Evolutionary conservation across 2,113 vertebrate species (phyloP).

Genomic region (Rallus limicola): DNA sequence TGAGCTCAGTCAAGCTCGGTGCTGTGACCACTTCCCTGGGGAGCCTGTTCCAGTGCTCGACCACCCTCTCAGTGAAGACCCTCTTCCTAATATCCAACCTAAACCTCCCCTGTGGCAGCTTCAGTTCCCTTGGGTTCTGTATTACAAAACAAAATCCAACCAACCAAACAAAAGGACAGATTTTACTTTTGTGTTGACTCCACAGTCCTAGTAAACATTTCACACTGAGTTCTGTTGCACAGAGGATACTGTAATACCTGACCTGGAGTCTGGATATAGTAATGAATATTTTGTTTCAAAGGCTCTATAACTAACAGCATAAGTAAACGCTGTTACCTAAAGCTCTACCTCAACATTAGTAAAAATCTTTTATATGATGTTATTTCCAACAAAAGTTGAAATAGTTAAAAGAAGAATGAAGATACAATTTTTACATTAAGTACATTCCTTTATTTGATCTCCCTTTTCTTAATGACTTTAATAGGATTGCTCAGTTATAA

Average conservation of each 20-base stretch:
- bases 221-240: background rate
- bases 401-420: background rate
- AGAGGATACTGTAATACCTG: background rate
- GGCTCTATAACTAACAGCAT: background rate
- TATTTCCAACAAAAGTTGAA: background rate
- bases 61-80: too few species aligned
- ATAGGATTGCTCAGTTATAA: background rate
- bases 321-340: background rate
- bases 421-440: background rate
- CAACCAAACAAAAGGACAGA: too few species aligned
- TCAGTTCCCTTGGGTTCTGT: too few species aligned
- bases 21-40: too few species aligned
- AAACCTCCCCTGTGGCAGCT: too few species aligned
- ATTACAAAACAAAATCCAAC: too few species aligned
- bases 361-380: background rate
- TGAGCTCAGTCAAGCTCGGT: too few species aligned
- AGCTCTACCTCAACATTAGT: background rate
- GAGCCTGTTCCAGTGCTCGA: too few species aligned
- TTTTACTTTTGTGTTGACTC: background rate
- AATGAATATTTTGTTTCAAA: background rate
- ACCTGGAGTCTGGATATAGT: background rate
- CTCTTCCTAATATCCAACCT: too few species aligned
- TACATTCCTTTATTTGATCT: background rate
- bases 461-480: background rate
- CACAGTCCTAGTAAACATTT: background rate